phyloP scores from a whole-genome alignment of 64 coral and sea anemone species.

The Hydrozoanthus tunicans region DNA sequence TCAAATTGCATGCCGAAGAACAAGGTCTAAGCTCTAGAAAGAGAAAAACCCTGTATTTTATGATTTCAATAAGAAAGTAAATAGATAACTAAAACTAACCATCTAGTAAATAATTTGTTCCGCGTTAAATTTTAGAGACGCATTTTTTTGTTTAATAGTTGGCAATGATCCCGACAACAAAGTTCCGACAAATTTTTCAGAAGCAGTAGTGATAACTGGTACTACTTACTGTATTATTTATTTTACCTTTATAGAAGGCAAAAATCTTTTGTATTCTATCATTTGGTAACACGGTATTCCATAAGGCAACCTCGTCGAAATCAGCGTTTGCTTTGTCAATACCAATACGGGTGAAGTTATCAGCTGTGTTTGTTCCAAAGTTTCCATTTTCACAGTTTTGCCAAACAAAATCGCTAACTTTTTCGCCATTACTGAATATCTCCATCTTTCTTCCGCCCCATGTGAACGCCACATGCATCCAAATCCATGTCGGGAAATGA shows the following conservation, averaged over 20 bases:
- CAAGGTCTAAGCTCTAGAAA: too few species aligned
- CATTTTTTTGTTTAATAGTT: too few species aligned
- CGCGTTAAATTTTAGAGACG: too few species aligned
- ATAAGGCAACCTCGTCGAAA: conserved; percentile 50
- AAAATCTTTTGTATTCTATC: conserved; percentile 19
- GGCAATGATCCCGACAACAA: too few species aligned
- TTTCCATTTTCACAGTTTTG: background rate
- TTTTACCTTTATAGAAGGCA: conserved; percentile 17
- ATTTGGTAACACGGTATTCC: conserved; percentile 22
- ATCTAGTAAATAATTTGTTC: too few species aligned
- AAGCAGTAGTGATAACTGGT: background rate
- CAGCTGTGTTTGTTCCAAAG: background rate
- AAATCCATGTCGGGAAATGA: conserved; percentile 22
- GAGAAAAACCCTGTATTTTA: too few species aligned
- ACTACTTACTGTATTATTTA: background rate
- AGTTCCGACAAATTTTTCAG: too few species aligned
- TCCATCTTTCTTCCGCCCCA: conserved; percentile 13
- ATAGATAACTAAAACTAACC: too few species aligned
- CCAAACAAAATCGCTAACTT: background rate
- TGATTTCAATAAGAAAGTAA: too few species aligned
- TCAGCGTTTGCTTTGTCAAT: conserved; percentile 12
- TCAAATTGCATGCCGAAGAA: too few species aligned
- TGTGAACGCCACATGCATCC: conserved; percentile 50
- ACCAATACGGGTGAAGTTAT: background rate
- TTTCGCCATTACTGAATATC: conserved; percentile 9